Evolutionary conservation across 2,797 vertebrate genomes (phyloP).

Genomic region (Schizothorax lantsangensis): DNA sequence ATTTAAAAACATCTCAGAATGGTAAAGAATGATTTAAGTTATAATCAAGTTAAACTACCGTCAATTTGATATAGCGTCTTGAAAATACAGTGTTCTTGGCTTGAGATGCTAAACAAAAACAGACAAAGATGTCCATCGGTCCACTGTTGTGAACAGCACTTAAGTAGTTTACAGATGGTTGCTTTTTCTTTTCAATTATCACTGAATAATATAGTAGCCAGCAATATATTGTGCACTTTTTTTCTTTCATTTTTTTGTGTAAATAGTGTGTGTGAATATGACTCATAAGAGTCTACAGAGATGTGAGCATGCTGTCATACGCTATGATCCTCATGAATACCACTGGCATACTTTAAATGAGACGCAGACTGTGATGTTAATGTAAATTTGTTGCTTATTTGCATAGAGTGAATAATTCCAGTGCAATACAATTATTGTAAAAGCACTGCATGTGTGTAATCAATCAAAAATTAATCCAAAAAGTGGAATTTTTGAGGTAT

Average conservation of each 20-base stretch:
- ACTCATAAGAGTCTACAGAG: too few species aligned
- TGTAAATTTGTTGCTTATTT: slow-evolving; percentile 26
- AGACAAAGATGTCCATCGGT: neutral
- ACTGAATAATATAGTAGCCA: neutral
- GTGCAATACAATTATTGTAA: slow-evolving; percentile 27
- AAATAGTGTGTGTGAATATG: neutral
- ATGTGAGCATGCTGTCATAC: neutral
- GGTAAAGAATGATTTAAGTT: neutral
- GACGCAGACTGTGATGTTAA: neutral
- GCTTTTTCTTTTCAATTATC: neutral
- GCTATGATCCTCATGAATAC: neutral
- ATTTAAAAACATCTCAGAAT: neutral
- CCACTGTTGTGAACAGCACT: neutral
- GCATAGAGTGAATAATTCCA: slow-evolving; percentile 22
- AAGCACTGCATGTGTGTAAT: slow-evolving; percentile 35
- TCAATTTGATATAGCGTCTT: neutral
- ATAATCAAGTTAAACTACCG: neutral
- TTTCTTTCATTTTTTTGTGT: neutral
- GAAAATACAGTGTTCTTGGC: neutral
- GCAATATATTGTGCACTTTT: neutral
- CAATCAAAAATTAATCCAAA: slow-evolving; percentile 50
- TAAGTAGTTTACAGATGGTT: neutral
- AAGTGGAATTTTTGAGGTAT: slow-evolving; percentile 28
- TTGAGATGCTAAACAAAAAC: neutral
- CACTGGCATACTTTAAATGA: slow-evolving; percentile 5